phyloP scores from a whole-genome alignment of 2,113 vertebrate species.

The Lycocorax pyrrhopterus region DNA sequence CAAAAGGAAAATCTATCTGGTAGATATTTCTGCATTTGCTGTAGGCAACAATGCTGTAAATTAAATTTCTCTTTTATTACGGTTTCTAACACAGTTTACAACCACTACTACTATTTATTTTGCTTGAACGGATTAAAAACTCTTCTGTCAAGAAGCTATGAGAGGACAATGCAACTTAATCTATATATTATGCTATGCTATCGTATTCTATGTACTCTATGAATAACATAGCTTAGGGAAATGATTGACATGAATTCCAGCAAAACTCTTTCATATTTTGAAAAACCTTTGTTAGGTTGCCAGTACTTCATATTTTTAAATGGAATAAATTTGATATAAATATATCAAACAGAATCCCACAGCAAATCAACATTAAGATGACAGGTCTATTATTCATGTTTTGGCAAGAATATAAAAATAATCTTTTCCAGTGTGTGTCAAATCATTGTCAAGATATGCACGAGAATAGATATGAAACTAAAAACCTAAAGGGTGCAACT shows the following conservation, averaged over 20 bases:
- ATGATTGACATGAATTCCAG: background rate
- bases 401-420: slow-evolving; percentile 15
- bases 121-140: background rate
- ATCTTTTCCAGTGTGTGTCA: background rate
- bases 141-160: background rate
- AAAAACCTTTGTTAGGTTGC: slow-evolving; percentile 14
- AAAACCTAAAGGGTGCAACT: background rate
- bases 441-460: background rate
- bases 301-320: background rate
- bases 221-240: background rate
- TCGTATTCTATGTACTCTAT: background rate
- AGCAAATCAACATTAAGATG: background rate
- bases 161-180: background rate
- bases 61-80: background rate
- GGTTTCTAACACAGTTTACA: background rate
- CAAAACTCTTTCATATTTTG: background rate
- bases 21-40: background rate
- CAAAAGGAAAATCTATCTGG: background rate
- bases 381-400: background rate
- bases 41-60: background rate
- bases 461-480: background rate
- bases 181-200: background rate
- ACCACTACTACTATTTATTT: background rate
- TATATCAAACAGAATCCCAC: background rate
- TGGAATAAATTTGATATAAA: background rate